Conservation (phyloP, 1,140 invertebrate genomes). For the Pemphigus obesinymphae region DNA sequence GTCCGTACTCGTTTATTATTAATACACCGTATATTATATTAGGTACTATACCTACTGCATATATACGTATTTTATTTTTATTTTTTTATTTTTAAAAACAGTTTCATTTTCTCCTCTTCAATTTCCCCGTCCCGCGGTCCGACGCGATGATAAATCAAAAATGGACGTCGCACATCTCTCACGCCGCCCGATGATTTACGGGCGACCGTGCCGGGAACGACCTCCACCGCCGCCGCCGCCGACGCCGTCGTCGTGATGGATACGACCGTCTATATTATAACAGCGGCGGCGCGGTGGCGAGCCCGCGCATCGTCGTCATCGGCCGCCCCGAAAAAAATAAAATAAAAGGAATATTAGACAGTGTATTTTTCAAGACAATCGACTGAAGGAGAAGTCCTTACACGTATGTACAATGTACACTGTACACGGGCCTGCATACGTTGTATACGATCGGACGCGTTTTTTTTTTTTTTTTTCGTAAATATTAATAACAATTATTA, state of each 20-base stretch:
- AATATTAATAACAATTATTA: neutral
- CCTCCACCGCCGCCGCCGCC: neutral
- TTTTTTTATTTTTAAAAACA: constrained; percentile 10
- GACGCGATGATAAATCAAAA: constrained; percentile 31
- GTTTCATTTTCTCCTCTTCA: constrained; percentile 23
- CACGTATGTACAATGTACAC: too few species aligned
- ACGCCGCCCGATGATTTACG: constrained; percentile 20
- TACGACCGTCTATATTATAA: neutral
- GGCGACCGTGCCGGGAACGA: constrained; percentile 13
- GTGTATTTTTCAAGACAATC: neutral
- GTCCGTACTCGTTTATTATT: neutral
- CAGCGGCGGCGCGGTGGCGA: neutral
- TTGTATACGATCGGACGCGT: neutral
- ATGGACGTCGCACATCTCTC: constrained; percentile 31
- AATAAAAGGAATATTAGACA: neutral
- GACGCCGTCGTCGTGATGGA: neutral
- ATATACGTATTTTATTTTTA: neutral
- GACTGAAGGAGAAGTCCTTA: neutral
- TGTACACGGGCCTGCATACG: too few species aligned
- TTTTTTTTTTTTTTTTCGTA: neutral
- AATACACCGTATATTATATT: neutral
- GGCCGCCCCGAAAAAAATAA: constrained; percentile 14
- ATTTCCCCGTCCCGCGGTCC: constrained; percentile 6
- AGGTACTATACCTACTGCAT: neutral
- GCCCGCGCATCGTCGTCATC: neutral